Percentiles rank a stretch among this genome's conserved stretches.
phyloP scores from a whole-genome alignment of 2,113 vertebrate species.

The Diadophis punctatus region DNA sequence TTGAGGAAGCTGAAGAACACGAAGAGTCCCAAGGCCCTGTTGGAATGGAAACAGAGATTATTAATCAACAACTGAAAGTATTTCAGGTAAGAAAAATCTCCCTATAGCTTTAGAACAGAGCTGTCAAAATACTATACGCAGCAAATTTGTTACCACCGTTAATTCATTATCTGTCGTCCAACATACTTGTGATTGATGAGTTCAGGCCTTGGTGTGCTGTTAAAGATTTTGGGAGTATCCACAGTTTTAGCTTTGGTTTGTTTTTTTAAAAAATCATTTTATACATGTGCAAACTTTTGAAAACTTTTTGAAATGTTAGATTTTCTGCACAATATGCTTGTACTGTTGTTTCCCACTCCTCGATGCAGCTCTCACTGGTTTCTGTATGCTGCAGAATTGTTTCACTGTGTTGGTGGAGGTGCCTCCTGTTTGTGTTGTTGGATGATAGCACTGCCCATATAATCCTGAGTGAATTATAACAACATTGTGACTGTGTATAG shows the following conservation, averaged over 20 bases:
- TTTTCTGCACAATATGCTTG: not conserved
- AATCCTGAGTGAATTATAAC: not conserved
- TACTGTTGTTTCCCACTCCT: not conserved
- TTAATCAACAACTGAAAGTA: conserved; percentile 88
- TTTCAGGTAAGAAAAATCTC: conserved; percentile 84
- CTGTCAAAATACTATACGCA: not conserved
- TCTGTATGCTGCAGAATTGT: not conserved
- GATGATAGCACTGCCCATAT: not conserved
- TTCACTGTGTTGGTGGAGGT: not conserved
- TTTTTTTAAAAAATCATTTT: not conserved
- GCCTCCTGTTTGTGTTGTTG: not conserved
- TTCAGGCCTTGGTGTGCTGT: not conserved
- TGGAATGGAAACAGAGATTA: conserved; percentile 91
- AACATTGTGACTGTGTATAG: not conserved
- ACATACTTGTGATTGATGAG: not conserved
- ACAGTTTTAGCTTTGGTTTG: not conserved
- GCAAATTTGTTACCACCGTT: not conserved
- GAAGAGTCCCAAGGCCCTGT: conserved; percentile 90
- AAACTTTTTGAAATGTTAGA: not conserved
- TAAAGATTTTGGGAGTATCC: not conserved
- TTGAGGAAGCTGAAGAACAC: conserved; percentile 75
- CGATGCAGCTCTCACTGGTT: not conserved
- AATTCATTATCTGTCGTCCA: not conserved
- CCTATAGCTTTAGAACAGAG: not conserved
- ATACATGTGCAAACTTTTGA: not conserved